Conservation (phyloP, 37 sponge, comb jelly and placozoan species). For the Eunapius fragilis region DNA sequence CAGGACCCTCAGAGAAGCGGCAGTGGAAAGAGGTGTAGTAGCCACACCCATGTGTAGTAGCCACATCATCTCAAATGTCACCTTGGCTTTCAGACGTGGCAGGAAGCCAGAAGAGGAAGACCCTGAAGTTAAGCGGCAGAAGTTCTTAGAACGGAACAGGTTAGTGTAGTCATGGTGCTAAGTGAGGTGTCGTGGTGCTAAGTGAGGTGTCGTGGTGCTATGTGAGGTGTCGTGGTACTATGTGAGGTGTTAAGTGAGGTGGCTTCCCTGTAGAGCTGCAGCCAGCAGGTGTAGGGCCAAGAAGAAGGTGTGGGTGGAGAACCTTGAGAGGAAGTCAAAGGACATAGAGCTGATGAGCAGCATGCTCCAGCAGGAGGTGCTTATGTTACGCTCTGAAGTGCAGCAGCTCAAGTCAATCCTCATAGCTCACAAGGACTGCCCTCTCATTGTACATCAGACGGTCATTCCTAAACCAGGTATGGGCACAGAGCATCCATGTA, state of each 20-base stretch:
- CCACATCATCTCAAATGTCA: background rate
- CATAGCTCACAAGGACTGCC: conserved; percentile 91
- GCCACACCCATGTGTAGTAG: conserved; percentile 2
- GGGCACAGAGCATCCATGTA: background rate
- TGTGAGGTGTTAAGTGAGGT: background rate
- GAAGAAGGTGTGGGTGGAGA: conserved; percentile 88
- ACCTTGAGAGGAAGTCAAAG: conserved; percentile 78
- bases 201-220: background rate
- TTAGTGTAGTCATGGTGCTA: background rate
- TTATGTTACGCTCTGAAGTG: conserved; percentile 73
- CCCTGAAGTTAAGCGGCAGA: conserved; percentile 81
- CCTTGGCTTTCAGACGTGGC: conserved; percentile 38
- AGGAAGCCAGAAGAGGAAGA: conserved; percentile 80
- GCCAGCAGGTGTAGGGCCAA: conserved; percentile 87
- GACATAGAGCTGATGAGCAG: conserved; percentile 59
- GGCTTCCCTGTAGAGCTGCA: conserved; percentile 62
- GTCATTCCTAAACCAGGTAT: background rate
- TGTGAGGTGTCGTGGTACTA: background rate
- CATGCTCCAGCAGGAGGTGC: conserved; percentile 71
- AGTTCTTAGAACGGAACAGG: conserved; percentile 88
- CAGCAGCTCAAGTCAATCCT: conserved; percentile 90
- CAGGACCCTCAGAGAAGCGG: background rate
- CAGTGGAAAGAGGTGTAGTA: background rate
- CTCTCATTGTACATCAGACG: conserved; percentile 65
- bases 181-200: background rate